Percentiles rank a stretch among this genome's conserved stretches.
Evolutionary conservation across 2,797 vertebrate species (phyloP).

Genomic region (Tapirus indicus): DNA sequence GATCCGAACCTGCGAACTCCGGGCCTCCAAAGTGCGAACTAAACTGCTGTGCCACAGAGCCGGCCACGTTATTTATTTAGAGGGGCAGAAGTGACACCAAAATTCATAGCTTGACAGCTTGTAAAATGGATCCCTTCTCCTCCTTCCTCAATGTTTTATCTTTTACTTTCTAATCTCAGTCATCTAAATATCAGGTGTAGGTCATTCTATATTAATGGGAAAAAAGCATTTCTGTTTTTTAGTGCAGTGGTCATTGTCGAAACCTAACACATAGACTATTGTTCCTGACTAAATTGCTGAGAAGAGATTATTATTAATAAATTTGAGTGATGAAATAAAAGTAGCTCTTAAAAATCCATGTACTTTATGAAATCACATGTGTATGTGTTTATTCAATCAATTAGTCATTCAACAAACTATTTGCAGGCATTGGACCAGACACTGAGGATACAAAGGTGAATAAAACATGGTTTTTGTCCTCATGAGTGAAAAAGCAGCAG

Average conservation of each 20-base stretch:
- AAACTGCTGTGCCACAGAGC: too few relatives aligned
- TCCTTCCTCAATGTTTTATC: background rate
- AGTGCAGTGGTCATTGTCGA: background rate
- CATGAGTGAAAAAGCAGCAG: background rate
- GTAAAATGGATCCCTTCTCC: background rate
- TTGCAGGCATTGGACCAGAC: background rate
- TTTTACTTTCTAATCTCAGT: background rate
- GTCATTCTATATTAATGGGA: background rate
- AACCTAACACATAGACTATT: background rate
- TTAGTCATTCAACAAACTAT: background rate
- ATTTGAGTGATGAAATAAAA: slow-evolving; percentile 16
- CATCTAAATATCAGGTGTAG: background rate
- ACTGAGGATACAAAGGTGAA: background rate
- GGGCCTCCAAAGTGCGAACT: too few relatives aligned
- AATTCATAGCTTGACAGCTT: background rate
- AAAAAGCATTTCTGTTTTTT: background rate
- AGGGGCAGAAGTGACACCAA: background rate
- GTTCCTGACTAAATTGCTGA: background rate
- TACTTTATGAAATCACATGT: background rate
- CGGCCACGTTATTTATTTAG: background rate
- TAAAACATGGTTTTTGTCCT: background rate
- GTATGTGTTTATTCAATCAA: background rate
- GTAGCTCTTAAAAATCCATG: background rate
- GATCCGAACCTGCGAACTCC: too few relatives aligned
- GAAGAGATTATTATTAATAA: background rate